Evolutionary conservation across 2,888 invertebrate genomes (phyloP).

Genomic region (Cephus rjabovi): DNA sequence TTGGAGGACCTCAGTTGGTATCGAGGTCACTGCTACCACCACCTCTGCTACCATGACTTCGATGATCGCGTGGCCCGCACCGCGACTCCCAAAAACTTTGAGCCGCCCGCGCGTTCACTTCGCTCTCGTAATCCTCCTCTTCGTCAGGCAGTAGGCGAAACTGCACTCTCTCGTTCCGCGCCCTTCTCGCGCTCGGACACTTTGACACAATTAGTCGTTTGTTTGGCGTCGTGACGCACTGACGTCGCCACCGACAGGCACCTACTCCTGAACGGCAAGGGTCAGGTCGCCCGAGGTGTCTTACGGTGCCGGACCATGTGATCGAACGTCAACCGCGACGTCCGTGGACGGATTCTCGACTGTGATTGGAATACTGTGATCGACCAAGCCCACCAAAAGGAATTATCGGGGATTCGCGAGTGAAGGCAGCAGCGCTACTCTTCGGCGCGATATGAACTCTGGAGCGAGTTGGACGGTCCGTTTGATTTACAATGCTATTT

Average conservation of each 20-base stretch:
- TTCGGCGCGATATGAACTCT: neutral
- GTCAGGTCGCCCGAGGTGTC: neutral
- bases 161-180: constrained; percentile 16
- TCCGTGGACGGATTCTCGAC: neutral
- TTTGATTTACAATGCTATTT: neutral
- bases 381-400: neutral
- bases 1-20: constrained; percentile 56
- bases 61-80: constrained; percentile 48
- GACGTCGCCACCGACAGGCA: neutral
- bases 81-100: constrained; percentile 49
- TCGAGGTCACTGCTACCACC: constrained; percentile 66
- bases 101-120: constrained; percentile 45
- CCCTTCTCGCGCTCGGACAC: constrained; percentile 1
- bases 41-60: constrained; percentile 38
- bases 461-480: neutral
- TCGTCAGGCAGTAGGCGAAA: neutral
- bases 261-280: neutral
- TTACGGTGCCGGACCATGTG: neutral
- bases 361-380: neutral
- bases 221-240: neutral
- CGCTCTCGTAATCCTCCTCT: constrained; percentile 27
- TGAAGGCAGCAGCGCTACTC: neutral
- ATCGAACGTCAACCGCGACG: neutral
- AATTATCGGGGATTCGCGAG: neutral
- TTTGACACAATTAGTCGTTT: neutral